Base-by-base conservation (phyloP, 2,113 vertebrate species). In the Mastomys natalensis region DNA sequence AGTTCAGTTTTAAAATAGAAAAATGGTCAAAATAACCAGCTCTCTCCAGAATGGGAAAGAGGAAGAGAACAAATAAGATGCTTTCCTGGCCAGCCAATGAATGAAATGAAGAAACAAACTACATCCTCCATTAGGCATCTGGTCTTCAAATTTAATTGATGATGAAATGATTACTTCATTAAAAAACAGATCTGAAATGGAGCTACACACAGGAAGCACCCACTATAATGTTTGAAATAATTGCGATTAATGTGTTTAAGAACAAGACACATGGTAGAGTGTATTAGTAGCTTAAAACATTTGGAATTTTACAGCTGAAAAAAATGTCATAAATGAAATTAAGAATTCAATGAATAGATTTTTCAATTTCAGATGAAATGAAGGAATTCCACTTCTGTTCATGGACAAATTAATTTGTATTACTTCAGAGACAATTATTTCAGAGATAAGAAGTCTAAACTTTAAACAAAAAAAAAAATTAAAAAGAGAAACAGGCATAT, bases 151-250 rank as follows among this genome's bases (percentile, higher is more conserved):
- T 62, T 88, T 87, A 88, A 82, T 10, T 94, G 40, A 94, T 31
- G 37, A 51, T 68, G 43, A 90, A 90, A 87, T 62, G 17, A 26
- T 70, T 53, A 87, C 60, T 70, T 76, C 12, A 90, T 80, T 87
- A 76, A 64, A 66, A 80, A 72, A 88, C 31, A 93, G n/a, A 72
- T 45, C 37, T 60, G 21, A 81, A 90, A 45, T 74, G 26, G 21
- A 68, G 17, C 21, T 26, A 87, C 84, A 82, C 37, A 81, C 48
- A 3, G 16, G 53, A 93, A 37, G 21, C 10, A 93, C 70, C 40
- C 60, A 43, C 48, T 51, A 87, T 34, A 66, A 90, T 81, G 9
- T 81, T 93, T 87, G 74, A 90, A 93, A 86, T 95, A 90, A 68
- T 24, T 43, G 34, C 22, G 34, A 78, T 81, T 82, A 80, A 51